These are phyloP conservation scores for Drosophila fuyamai DNA, from an alignment of 1,140 invertebrate genomes.

Conservation along the genomic window DNA sequence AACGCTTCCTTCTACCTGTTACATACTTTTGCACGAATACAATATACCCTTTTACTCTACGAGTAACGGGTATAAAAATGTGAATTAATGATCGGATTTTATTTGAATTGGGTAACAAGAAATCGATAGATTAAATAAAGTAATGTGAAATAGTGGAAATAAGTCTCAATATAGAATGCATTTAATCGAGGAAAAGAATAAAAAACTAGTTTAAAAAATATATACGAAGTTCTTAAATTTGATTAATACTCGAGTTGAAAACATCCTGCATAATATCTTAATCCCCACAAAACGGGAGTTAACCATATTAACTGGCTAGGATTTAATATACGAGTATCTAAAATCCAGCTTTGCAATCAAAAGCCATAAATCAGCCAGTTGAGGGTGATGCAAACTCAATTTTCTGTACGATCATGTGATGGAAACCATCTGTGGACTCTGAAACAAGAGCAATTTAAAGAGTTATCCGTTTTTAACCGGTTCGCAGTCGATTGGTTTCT, in stretches of 20 bases:
- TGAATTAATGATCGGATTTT: too few relatives aligned
- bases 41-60: too few relatives aligned
- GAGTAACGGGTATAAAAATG: too few relatives aligned
- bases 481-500: slow-evolving; percentile 13
- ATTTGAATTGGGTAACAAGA: too few relatives aligned
- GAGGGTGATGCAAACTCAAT: slow-evolving; percentile 26
- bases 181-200: too few relatives aligned
- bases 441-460: slow-evolving; percentile 14
- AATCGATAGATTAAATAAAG: too few relatives aligned
- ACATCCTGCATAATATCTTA: background rate
- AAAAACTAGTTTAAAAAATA: too few relatives aligned
- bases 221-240: background rate
- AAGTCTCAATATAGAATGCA: too few relatives aligned
- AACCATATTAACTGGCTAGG: slow-evolving; percentile 4
- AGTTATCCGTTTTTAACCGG: slow-evolving; percentile 31
- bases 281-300: background rate
- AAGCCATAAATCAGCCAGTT: slow-evolving; percentile 10
- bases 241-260: background rate
- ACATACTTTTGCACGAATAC: too few relatives aligned
- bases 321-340: slow-evolving; percentile 1
- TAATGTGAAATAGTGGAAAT: too few relatives aligned
- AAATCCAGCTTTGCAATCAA: background rate
- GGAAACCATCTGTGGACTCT: slow-evolving; percentile 11
- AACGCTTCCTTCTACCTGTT: too few relatives aligned
- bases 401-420: slow-evolving; percentile 16